These are phyloP conservation scores for Trissolcus brochymenae DNA, from an alignment of 2,888 invertebrate genomes.

Conservation along the genomic window DNA sequence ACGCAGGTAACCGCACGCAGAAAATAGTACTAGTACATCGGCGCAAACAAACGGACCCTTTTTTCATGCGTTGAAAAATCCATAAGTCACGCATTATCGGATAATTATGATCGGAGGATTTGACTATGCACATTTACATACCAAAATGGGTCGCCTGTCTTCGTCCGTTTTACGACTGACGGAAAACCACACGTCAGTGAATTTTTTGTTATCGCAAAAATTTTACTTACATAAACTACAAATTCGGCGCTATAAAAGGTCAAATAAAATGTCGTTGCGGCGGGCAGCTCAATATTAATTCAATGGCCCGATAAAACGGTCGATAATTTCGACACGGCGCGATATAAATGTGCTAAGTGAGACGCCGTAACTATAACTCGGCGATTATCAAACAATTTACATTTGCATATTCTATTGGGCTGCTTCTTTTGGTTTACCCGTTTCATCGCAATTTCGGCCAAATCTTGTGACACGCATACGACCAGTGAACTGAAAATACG, in stretches of 20 bases:
- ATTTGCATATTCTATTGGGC: slow-evolving; percentile 46
- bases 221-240: not conserved
- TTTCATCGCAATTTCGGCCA: slow-evolving; percentile 53
- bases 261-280: slow-evolving; percentile 27
- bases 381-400: slow-evolving; percentile 48
- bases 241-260: slow-evolving; percentile 10
- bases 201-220: too few species aligned
- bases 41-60: slow-evolving; percentile 29
- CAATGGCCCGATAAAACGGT: slow-evolving; percentile 23
- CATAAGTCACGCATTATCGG: slow-evolving; percentile 32
- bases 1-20: slow-evolving; percentile 32
- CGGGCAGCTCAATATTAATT: slow-evolving; percentile 34
- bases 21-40: slow-evolving; percentile 33
- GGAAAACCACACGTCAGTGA: too few species aligned
- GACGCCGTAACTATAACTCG: slow-evolving; percentile 41
- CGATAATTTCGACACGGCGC: slow-evolving; percentile 36
- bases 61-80: slow-evolving; percentile 12
- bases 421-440: slow-evolving; percentile 56
- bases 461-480: slow-evolving; percentile 56
- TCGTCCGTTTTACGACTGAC: not conserved
- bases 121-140: not conserved
- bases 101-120: slow-evolving; percentile 13
- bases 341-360: slow-evolving; percentile 39
- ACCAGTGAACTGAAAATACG: slow-evolving; percentile 54
- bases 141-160: not conserved